phyloP scores from a whole-genome alignment of 35 echinoderm and acorn worm genomes.

The Apostichopus japonicus region DNA sequence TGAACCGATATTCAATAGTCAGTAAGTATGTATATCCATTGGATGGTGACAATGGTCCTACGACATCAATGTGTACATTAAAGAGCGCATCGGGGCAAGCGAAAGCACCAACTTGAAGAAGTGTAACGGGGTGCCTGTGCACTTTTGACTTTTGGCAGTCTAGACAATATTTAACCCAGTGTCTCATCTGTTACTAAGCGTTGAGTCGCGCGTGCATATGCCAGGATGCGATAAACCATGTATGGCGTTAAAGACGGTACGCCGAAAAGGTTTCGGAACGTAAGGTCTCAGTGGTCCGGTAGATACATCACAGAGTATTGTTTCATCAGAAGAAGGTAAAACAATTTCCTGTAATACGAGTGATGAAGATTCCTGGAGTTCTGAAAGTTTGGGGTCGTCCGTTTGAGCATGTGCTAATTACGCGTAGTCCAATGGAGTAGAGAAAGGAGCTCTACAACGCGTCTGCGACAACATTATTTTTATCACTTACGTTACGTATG shows the following conservation, averaged over 20 bases:
- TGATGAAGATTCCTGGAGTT: neutral
- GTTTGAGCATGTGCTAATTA: neutral
- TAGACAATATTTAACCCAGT: neutral
- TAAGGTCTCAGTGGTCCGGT: neutral
- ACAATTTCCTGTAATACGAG: constrained; percentile 3
- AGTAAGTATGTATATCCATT: too few relatives aligned
- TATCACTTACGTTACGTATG: too few relatives aligned
- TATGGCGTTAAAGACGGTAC: constrained; percentile 14
- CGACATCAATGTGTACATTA: constrained; percentile 62
- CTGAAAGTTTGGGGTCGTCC: neutral
- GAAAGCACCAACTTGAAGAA: constrained; percentile 47
- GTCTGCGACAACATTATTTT: too few relatives aligned
- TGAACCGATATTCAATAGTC: too few relatives aligned
- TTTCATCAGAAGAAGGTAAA: neutral
- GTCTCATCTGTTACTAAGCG: too few relatives aligned
- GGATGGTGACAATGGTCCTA: constrained; percentile 43
- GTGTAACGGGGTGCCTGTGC: neutral
- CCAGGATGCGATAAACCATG: constrained; percentile 55
- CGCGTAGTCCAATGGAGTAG: too few relatives aligned
- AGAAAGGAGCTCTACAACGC: too few relatives aligned
- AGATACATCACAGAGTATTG: too few relatives aligned
- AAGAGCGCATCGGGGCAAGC: constrained; percentile 39
- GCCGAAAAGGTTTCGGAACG: neutral
- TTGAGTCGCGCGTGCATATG: neutral
- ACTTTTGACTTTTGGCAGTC: neutral